Evolutionary conservation across 1,140 invertebrate genomes (phyloP).

Genomic region (Lordiphosa clarofinis): DNA sequence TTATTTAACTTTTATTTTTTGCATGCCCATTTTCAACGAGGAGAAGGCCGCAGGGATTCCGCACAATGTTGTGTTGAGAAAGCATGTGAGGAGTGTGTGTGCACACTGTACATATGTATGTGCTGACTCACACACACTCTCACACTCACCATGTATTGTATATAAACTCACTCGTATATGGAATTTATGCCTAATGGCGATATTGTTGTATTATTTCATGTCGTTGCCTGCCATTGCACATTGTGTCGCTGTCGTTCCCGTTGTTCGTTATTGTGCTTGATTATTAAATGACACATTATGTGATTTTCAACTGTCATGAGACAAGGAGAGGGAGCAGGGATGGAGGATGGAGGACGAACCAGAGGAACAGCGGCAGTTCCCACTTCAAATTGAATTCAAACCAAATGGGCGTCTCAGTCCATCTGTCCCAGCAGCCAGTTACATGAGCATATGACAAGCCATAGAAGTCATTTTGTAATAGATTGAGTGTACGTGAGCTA

Average conservation of each 20-base stretch:
- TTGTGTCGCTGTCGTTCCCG: conserved; percentile 48
- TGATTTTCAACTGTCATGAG: conserved; percentile 57
- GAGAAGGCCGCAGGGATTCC: conserved; percentile 41
- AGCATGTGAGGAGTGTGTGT: conserved; percentile 15
- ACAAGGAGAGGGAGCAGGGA: conserved; percentile 1
- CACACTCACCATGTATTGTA: conserved; percentile 7
- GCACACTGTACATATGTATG: conserved; percentile 5
- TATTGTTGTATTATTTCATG: conserved; percentile 58
- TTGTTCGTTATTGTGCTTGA: conserved; percentile 68
- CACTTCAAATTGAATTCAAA: conserved; percentile 61
- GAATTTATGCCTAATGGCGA: conserved; percentile 73
- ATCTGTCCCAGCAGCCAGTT: conserved; percentile 54
- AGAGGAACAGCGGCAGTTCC: conserved; percentile 19
- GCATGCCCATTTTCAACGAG: conserved; percentile 38
- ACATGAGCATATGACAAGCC: conserved; percentile 58
- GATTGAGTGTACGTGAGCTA: conserved; percentile 64
- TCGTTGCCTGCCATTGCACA: conserved; percentile 3
- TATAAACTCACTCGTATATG: conserved; percentile 20
- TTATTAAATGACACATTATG: conserved; percentile 78
- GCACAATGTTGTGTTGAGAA: conserved; percentile 20
- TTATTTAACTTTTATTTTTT: conserved; percentile 73
- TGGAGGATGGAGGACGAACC: not conserved
- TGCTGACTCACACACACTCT: conserved; percentile 4
- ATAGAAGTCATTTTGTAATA: conserved; percentile 72
- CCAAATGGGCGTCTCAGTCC: conserved; percentile 39